phyloP scores from a whole-genome alignment of 2,797 vertebrate species.

The Choloepus didactylus region DNA sequence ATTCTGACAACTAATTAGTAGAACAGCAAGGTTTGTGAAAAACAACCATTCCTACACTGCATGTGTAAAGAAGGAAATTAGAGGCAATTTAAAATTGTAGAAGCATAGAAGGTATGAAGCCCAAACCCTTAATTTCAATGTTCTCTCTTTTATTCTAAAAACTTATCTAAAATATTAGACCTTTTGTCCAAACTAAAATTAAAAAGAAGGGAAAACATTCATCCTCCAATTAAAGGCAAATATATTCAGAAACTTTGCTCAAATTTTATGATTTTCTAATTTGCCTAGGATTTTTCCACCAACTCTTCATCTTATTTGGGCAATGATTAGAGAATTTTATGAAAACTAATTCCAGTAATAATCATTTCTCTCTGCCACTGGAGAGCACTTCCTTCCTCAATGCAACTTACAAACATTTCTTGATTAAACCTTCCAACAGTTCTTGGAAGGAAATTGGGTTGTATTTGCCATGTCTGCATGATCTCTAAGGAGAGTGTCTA shows the following conservation, averaged over 20 bases:
- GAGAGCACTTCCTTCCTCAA: slow-evolving; percentile 60
- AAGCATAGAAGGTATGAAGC: slow-evolving; percentile 74
- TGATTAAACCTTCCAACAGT: slow-evolving; percentile 80
- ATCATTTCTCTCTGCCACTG: slow-evolving; percentile 69
- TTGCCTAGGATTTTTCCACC: slow-evolving; percentile 57
- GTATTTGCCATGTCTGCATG: slow-evolving; percentile 76
- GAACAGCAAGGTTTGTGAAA: slow-evolving; percentile 79
- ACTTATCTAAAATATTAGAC: slow-evolving; percentile 67
- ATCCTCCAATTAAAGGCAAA: slow-evolving; percentile 54
- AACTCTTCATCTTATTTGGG: slow-evolving; percentile 59
- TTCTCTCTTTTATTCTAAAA: slow-evolving; percentile 57
- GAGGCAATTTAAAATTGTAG: slow-evolving; percentile 76
- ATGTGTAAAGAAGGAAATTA: slow-evolving; percentile 81
- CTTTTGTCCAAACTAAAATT: slow-evolving; percentile 30
- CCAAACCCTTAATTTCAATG: slow-evolving; percentile 70
- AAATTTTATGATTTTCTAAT: slow-evolving; percentile 66
- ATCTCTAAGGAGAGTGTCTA: slow-evolving; percentile 77
- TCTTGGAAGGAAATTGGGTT: slow-evolving; percentile 79
- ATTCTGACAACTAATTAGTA: slow-evolving; percentile 83
- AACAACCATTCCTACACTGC: slow-evolving; percentile 75
- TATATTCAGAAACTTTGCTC: slow-evolving; percentile 17
- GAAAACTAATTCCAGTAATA: slow-evolving; percentile 75
- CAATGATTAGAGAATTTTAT: slow-evolving; percentile 64
- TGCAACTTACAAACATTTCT: slow-evolving; percentile 74
- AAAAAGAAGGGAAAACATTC: not conserved